Percentiles rank a stretch among this genome's conserved stretches.
Conservation (phyloP, 2,113 vertebrate genomes). For the Polyodon spathula region DNA sequence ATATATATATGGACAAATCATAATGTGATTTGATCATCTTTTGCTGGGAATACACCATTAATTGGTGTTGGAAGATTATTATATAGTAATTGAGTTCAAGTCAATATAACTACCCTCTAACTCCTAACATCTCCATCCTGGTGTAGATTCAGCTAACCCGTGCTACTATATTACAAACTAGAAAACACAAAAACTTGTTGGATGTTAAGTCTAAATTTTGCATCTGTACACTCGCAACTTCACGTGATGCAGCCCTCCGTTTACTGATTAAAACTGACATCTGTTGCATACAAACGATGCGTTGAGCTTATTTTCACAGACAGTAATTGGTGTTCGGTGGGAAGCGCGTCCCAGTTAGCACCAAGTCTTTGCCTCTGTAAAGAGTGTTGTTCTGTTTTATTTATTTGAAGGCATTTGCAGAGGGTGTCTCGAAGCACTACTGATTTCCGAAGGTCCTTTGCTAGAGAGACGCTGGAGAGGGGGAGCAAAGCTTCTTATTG, state of each 20-base stretch:
- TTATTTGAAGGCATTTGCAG: background rate
- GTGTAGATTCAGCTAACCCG: too few species aligned
- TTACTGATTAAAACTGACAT: background rate
- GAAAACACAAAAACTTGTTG: too few species aligned
- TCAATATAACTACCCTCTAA: too few species aligned
- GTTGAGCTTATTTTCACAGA: background rate
- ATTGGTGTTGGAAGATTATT: too few species aligned
- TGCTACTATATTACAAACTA: too few species aligned
- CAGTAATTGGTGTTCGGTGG: background rate
- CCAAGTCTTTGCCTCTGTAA: background rate
- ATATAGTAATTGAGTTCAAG: too few species aligned
- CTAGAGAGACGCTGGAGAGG: background rate
- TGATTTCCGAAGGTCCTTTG: background rate
- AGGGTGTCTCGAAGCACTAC: background rate
- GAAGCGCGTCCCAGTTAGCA: background rate
- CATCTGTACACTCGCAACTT: too few species aligned
- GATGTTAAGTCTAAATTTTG: too few species aligned
- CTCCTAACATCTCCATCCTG: too few species aligned
- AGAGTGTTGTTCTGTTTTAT: background rate
- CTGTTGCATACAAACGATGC: background rate
- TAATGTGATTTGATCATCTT: too few species aligned
- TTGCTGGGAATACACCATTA: too few species aligned
- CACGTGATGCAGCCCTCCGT: background rate
- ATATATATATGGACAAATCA: too few species aligned
- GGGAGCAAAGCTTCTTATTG: constrained; percentile 9